These are phyloP conservation scores for Struthio camelus DNA, from an alignment of 2,113 vertebrate species.

Conservation along the genomic window DNA sequence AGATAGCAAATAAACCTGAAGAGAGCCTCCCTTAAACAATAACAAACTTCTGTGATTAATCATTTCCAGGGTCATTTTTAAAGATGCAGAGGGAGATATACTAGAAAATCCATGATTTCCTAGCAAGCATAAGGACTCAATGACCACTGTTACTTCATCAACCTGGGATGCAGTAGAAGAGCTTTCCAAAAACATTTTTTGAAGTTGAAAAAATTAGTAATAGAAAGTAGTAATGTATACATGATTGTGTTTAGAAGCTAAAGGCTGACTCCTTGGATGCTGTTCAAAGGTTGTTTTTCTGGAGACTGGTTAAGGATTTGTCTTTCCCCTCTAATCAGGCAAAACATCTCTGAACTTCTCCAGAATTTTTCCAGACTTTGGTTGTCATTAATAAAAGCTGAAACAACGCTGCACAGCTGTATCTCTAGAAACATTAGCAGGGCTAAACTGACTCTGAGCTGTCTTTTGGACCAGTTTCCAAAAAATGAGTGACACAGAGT, in stretches of 20 bases:
- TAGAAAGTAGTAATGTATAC: background rate
- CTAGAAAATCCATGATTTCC: background rate
- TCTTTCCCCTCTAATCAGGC: background rate
- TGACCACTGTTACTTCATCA: constrained; percentile 7
- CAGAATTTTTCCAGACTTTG: background rate
- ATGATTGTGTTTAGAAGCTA: background rate
- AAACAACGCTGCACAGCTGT: background rate
- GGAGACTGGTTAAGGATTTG: background rate
- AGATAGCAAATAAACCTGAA: background rate
- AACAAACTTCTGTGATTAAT: constrained; percentile 6
- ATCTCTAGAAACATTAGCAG: background rate
- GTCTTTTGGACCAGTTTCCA: background rate
- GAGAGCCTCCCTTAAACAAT: too few species aligned
- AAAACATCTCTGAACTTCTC: background rate
- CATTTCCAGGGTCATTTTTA: constrained; percentile 14
- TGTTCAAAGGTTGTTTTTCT: background rate
- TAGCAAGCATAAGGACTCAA: background rate
- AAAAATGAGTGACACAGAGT: background rate
- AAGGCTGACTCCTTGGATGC: background rate
- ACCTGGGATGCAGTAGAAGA: background rate
- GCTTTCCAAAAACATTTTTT: background rate
- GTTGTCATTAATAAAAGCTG: background rate
- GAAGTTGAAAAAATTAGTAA: background rate
- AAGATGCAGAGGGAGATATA: background rate
- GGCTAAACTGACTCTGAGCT: background rate